Evolutionary conservation across 2,113 vertebrate genomes (phyloP), one percentile per base, ranked within the genome.

Genomic region (Centropristis striata): DNA sequence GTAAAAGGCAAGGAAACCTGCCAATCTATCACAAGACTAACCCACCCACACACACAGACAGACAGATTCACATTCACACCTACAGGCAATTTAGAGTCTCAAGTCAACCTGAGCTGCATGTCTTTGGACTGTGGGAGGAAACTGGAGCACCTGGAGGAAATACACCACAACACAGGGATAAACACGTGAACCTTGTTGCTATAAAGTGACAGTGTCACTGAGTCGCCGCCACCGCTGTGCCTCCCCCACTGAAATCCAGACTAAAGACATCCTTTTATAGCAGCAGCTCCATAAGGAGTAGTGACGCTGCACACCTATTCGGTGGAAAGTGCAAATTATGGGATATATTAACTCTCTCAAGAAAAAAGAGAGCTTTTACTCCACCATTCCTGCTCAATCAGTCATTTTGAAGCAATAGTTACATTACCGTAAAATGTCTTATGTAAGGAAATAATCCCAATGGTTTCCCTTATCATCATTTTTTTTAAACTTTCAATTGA

Each of bases 1-100:
- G 50, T 71, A 51, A 53, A 61, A 21, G 39, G 32, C 12, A 54
- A 47, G 37, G 53, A 67, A 65, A 47, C 73, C 70, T 78, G 77
- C 65, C 66, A 84, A 54, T 89, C 78, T 78, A 50, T 89, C 60
- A 79, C 47, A 70, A 18, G 37, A 18, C 10, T n/a, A 67, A 67
- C 25, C 21, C 51, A 46, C 28, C 21, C 71, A 57, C n/a, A 36
- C 58, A 53, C 61, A 61, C n/a, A 68, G 21, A 46, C 39, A 74
- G 8, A 46, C 57, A 82, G 25, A 66, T 73, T 79, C 66, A 65
- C 55, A 68, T 63, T 77, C 63, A 58, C 57, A 55, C 53, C 63
- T 77, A 51, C 70, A 81, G 70, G 80, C 85, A 75, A 70, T 77
- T 74, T 84, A 50, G 58, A 64, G 74, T 70, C 74, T 85, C 58